phyloP scores from a whole-genome alignment of 2,888 invertebrate genomes.

The Sarcophaga carnaria region DNA sequence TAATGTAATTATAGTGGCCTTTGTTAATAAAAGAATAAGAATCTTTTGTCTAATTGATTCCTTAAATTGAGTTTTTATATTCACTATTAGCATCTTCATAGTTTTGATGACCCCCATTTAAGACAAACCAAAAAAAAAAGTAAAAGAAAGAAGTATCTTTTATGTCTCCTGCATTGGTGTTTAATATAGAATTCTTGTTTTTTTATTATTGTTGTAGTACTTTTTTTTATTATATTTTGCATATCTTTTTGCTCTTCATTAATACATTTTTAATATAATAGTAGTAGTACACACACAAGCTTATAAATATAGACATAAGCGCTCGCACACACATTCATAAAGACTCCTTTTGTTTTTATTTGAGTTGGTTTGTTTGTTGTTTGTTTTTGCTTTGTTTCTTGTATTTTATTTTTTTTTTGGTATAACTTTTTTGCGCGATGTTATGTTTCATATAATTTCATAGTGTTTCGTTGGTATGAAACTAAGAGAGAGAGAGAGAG shows the following conservation, averaged over 20 bases:
- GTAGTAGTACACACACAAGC: slow-evolving; percentile 29
- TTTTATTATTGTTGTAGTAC: slow-evolving; percentile 41
- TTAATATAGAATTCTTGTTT: slow-evolving; percentile 62
- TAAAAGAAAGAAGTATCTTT: slow-evolving; percentile 24
- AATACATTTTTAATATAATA: slow-evolving; percentile 53
- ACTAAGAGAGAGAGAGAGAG: not conserved
- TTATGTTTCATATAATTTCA: slow-evolving; percentile 49
- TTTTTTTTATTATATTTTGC: slow-evolving; percentile 52
- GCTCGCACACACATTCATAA: slow-evolving; percentile 1
- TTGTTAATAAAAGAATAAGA: not conserved
- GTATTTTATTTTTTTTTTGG: slow-evolving; percentile 19
- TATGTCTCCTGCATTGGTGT: slow-evolving; percentile 63
- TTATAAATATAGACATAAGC: slow-evolving; percentile 8
- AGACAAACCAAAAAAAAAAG: not conserved
- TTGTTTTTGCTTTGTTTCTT: slow-evolving; percentile 46
- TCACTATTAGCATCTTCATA: slow-evolving; percentile 53
- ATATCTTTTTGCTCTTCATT: slow-evolving; percentile 51
- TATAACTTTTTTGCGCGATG: slow-evolving; percentile 42
- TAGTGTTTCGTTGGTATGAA: slow-evolving; percentile 40
- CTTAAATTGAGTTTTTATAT: slow-evolving; percentile 28
- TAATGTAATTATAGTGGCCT: not conserved
- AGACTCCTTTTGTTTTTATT: slow-evolving; percentile 68
- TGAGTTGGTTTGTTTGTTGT: slow-evolving; percentile 52
- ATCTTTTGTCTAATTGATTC: slow-evolving; percentile 14
- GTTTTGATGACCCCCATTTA: slow-evolving; percentile 46